Base-by-base conservation (phyloP, 2,797 vertebrate species). In the Tenualosa ilisha region DNA sequence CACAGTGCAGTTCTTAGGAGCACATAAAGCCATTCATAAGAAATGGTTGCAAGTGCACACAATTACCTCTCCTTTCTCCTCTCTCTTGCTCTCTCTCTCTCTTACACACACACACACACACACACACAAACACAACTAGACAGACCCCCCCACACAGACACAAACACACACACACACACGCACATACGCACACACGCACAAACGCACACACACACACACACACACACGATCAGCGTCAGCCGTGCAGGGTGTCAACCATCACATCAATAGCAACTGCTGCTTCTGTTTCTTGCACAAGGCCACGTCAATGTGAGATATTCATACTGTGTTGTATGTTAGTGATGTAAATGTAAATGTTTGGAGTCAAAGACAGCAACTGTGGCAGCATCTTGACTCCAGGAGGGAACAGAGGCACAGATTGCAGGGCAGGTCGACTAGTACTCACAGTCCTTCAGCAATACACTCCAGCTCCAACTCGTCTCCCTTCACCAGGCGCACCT, bases 401-500 rank as follows among this genome's bases (percentile, higher is more conserved):
- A 1, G 12, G 3, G 26, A 1, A 68, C 24, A 37, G 9, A 37
- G 11, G 26, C 0, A 37, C 2, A 68, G 9, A 68, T 24, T 3
- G 7, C 11, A 68, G 26, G 26, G 9, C 31, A 75, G 68, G 13
- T 31, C 13, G 9, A 31, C 63, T 37, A 13, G 26, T 91, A 97
- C 98, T 95, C 94, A 99, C 98, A 97, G 93, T 93, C 98, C 98
- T 89, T 96, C 95, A 22, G 98, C 96, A 85, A 99, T 97, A 46
- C 98, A 99, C 90, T 99, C 98, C 0, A 99, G 94, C 72, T 96
- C 89, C 85, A 99, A 94, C 12, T 93, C 92, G 0, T 95, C 91
- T 89, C 97, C 98, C 91, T 95, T 97, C 91, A 98, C 91, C 88
- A 97, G 91, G 87, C 93, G 93, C 84, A 92, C 93, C 56, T 89